Conservation (phyloP, 2,888 invertebrate genomes). For the Pterobdella sp. region DNA sequence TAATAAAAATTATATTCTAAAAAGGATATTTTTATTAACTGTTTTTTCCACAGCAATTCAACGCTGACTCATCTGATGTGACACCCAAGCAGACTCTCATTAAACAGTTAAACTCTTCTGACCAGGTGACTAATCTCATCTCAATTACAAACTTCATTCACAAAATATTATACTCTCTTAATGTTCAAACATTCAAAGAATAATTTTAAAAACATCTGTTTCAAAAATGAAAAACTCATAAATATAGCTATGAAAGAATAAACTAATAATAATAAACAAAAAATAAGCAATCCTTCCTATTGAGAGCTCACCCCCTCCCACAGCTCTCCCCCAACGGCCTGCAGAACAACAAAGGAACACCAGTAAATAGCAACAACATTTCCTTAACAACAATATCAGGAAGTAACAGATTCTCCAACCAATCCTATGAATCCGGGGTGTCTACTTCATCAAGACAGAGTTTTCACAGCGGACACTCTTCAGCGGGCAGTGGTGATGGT, state of each 20-base stretch:
- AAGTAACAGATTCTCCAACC: constrained; percentile 49
- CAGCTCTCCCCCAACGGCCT: neutral
- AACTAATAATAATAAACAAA: neutral
- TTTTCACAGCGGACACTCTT: constrained; percentile 21
- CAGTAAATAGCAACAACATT: neutral
- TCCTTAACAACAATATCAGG: constrained; percentile 19
- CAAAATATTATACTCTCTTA: too few relatives aligned
- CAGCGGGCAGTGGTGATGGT: constrained; percentile 35
- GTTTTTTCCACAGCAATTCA: too few relatives aligned
- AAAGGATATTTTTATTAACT: too few relatives aligned
- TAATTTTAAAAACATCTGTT: too few relatives aligned
- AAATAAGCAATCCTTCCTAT: neutral
- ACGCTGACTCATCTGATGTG: too few relatives aligned
- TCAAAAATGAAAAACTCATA: neutral
- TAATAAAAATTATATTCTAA: too few relatives aligned
- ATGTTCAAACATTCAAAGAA: too few relatives aligned
- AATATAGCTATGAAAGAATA: neutral
- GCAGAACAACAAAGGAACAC: constrained; percentile 1
- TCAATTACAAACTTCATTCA: too few relatives aligned
- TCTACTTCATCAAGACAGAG: constrained; percentile 41
- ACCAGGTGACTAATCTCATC: too few relatives aligned
- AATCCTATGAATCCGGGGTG: constrained; percentile 52
- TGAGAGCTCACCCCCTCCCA: neutral
- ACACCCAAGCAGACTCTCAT: too few relatives aligned
- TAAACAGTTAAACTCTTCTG: too few relatives aligned